Conservation (phyloP, 2,797 vertebrate species). For the Chaetodon trifasciatus region DNA sequence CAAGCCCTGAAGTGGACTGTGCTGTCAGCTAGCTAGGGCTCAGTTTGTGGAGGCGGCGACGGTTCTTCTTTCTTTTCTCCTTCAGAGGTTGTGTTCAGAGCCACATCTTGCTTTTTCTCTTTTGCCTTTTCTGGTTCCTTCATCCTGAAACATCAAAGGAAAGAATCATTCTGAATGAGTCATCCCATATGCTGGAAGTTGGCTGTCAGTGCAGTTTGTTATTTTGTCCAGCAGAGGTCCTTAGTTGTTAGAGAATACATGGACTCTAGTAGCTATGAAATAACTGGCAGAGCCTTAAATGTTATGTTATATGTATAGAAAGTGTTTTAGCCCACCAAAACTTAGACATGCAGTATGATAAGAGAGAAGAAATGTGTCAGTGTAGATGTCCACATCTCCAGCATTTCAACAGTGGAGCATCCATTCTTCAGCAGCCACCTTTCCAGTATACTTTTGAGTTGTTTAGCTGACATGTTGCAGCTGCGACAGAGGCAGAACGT, state of each 20-base stretch:
- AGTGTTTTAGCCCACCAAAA: not conserved
- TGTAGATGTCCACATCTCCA: not conserved
- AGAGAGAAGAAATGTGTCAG: conserved; percentile 3
- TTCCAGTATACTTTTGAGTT: not conserved
- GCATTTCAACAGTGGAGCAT: not conserved
- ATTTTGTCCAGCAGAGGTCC: conserved; percentile 68
- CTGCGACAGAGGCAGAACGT: not conserved
- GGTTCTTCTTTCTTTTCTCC: conserved; percentile 74
- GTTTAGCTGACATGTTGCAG: not conserved
- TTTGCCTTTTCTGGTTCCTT: conserved; percentile 75
- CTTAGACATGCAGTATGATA: not conserved
- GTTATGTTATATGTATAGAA: not conserved
- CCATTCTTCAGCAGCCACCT: conserved; percentile 1
- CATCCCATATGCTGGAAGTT: not conserved
- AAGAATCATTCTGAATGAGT: conserved; percentile 20
- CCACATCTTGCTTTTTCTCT: conserved; percentile 80
- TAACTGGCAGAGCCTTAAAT: not conserved
- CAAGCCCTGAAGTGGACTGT: not conserved
- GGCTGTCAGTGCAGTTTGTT: conserved; percentile 43
- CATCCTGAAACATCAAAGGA: conserved; percentile 68
- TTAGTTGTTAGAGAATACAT: conserved; percentile 29
- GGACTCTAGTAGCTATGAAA: not conserved
- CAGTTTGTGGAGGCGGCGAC: conserved; percentile 47
- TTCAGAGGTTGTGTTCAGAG: conserved; percentile 71
- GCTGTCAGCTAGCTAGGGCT: conserved; percentile 65